phyloP scores from a whole-genome alignment of 2,888 invertebrate genomes.

The Callinectes sapidus region DNA sequence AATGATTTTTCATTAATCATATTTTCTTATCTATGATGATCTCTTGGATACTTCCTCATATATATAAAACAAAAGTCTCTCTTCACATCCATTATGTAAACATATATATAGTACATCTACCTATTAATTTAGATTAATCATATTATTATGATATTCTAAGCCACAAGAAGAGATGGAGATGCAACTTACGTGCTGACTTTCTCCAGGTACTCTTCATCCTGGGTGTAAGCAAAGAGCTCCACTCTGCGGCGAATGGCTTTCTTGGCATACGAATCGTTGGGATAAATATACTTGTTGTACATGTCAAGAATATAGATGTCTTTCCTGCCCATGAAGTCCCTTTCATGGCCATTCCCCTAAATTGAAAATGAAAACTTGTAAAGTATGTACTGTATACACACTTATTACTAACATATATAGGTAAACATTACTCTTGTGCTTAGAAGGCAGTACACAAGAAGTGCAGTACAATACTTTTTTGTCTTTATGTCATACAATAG shows the following conservation, averaged over 20 bases:
- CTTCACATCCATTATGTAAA: no score
- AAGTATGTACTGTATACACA: neutral
- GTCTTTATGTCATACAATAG: neutral
- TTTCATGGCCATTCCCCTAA: constrained; percentile 91
- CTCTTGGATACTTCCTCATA: no score
- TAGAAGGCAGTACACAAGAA: neutral
- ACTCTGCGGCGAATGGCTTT: constrained; percentile 83
- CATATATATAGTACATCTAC: no score
- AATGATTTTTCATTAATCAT: no score
- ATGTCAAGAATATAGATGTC: constrained; percentile 92
- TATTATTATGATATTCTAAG: neutral
- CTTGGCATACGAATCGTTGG: constrained; percentile 85
- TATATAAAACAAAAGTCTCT: no score
- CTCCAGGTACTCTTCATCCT: constrained; percentile 83
- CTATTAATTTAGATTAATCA: neutral
- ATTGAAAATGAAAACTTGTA: constrained; percentile 68
- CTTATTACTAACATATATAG: neutral
- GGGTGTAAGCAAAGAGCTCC: constrained; percentile 81
- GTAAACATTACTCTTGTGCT: neutral
- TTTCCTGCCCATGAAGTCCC: constrained; percentile 84
- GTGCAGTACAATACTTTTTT: neutral
- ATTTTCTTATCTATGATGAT: no score
- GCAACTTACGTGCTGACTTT: constrained; percentile 81
- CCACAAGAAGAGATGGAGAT: neutral
- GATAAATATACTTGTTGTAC: constrained; percentile 89